Conservation (phyloP, 1,140 invertebrate genomes). For the Tribolium madens region DNA sequence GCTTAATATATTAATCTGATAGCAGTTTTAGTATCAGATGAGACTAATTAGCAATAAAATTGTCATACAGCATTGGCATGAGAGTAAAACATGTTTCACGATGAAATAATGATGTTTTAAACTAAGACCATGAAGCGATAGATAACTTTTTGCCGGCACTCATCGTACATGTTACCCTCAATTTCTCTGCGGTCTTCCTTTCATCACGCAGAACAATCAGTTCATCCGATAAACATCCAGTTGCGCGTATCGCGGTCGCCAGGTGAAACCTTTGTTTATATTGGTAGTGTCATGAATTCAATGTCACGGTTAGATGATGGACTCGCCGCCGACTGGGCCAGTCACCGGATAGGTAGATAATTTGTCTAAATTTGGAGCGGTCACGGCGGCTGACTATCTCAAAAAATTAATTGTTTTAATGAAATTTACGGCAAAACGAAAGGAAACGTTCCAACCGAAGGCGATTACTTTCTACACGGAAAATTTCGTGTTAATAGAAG, state of each 20-base stretch:
- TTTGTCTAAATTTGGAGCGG: constrained; percentile 34
- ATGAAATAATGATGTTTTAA: constrained; percentile 15
- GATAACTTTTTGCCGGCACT: not conserved
- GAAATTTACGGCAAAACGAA: constrained; percentile 27
- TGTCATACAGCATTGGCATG: not conserved
- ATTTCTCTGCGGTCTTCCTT: constrained; percentile 31
- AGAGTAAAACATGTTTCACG: not conserved
- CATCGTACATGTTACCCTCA: constrained; percentile 3
- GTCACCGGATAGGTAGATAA: constrained; percentile 13
- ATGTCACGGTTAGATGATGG: constrained; percentile 44
- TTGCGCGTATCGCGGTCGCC: constrained; percentile 43
- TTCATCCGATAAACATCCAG: constrained; percentile 36
- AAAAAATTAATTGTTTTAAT: constrained; percentile 38
- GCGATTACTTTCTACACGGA: not conserved
- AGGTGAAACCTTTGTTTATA: constrained; percentile 42
- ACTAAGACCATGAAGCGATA: not conserved
- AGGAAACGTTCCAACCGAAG: constrained; percentile 16
- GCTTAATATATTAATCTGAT: constrained; percentile 1
- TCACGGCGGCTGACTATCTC: constrained; percentile 34
- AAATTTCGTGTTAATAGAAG: constrained; percentile 2
- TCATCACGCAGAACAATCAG: constrained; percentile 39
- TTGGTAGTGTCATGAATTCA: constrained; percentile 40
- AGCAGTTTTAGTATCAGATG: not conserved
- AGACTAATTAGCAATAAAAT: constrained; percentile 26
- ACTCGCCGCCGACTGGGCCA: constrained; percentile 37